Base-by-base conservation (phyloP, 2,888 invertebrate species). In the Meloe dianella region DNA sequence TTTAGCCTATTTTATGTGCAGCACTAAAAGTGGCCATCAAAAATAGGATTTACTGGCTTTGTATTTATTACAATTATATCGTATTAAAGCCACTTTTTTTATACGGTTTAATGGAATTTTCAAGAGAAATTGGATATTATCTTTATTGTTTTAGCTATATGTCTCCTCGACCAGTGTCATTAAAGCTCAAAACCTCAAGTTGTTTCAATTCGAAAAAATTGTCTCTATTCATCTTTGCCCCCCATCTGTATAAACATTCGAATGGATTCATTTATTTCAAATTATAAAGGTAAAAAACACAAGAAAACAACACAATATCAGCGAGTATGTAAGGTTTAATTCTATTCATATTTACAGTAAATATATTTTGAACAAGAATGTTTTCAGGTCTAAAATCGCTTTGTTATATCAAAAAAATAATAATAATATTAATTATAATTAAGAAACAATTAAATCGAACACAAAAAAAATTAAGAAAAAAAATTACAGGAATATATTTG, bases 311-410 rank as follows among this genome's bases (percentile, higher is more conserved):
- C n/a, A 41, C 41, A 64, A 60, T 59, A 20, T 68, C 66, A 71
- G 61, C 73, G 69, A 74, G 70, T 70, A 73, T 71, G 73, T 70
- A 73, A 68, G 73, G 73, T 74, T 73, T 75, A 72, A 74, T 67
- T 73, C 71, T 72, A 74, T 71, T 73, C 66, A 70, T 75, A 77
- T 76, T 67, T 78, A 77, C 76, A 78, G 66, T 62, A 57, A 61
- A 72, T 74, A 73, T 70, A 71, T 67, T 63, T 67, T 38, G 66
- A 59, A 70, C 56, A 64, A 71, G 66, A 68, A 69, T 66, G 66
- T 61, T 71, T 66, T 66, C 58, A 32, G 57, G 51, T 66, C 54
- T 60, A 58, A 60, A 58, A 20, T 20, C 47, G 60, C 30, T 63
- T 30, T 59, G 41, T 64, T 66, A 60, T 57, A 65, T 41, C 41